phyloP scores from a whole-genome alignment of 1,140 invertebrate species.

The Procambarus virginalis region DNA sequence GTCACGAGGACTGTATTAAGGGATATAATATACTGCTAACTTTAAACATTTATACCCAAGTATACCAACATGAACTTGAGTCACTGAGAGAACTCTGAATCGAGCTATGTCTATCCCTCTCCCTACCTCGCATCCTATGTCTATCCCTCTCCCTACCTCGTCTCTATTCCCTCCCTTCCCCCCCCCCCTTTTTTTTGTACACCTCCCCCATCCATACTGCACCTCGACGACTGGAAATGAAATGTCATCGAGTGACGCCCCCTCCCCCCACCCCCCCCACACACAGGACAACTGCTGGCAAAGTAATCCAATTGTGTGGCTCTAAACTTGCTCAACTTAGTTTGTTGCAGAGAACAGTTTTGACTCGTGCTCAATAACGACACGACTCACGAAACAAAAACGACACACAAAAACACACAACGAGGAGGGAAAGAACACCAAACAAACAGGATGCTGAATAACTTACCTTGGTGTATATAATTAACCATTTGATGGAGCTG shows the following conservation, averaged over 20 bases:
- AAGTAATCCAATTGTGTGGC: conserved; percentile 40
- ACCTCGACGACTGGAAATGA: conserved; percentile 21
- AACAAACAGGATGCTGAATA: conserved; percentile 60
- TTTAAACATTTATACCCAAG: too few relatives aligned
- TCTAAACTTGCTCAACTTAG: conserved; percentile 49
- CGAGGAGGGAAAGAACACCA: not conserved
- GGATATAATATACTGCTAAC: too few relatives aligned
- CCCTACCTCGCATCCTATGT: too few relatives aligned
- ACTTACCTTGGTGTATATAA: conserved; percentile 50
- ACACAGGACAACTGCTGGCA: conserved; percentile 9
- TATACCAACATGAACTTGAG: too few relatives aligned
- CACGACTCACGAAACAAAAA: not conserved
- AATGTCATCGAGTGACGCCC: not conserved
- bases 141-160: too few relatives aligned
- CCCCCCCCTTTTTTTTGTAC: too few relatives aligned
- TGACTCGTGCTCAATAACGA: conserved; percentile 41
- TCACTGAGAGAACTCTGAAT: too few relatives aligned
- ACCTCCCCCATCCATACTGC: too few relatives aligned
- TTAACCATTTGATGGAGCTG: not conserved
- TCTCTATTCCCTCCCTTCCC: too few relatives aligned
- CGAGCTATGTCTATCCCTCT: too few relatives aligned
- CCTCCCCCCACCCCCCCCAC: not conserved
- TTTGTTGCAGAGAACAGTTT: conserved; percentile 45
- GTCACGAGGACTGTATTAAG: too few relatives aligned
- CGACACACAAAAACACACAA: too few relatives aligned